Base-by-base conservation (phyloP, 2,888 invertebrate genomes). In the Parelbella ahira region DNA sequence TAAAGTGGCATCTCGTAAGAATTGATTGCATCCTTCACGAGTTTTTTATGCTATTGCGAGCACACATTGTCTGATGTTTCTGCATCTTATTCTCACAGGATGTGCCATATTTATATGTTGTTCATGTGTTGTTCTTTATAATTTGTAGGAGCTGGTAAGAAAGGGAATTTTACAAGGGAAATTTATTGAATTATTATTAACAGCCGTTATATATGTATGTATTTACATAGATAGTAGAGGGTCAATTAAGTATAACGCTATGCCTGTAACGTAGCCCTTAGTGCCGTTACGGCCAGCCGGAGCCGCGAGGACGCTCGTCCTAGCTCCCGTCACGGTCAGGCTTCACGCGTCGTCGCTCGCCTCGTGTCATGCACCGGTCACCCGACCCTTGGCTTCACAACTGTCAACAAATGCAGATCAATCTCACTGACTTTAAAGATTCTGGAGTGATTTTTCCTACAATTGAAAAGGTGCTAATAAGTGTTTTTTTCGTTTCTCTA, bases 271-370 rank as follows among this genome's bases (percentile, higher is more conserved):
- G 19, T 3, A 8, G 32, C 30, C 37, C 37, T 39, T 33, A 27
- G 2, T 12, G 23, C 21, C 21, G 32, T 39, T 78, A 74, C 76
- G 83, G 81, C 80, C 66, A 63, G 68, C 54, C 71, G 66, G 72
- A 61, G 57, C 49, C 50, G 47, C 67, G 65, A 54, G 56, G 57
- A 53, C 56, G 54, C 49, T 51, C 58, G 67, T 56, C 76, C 73
- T 79, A 79, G 80, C 78, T 75, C 75, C 61, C 54, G 60, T 60
- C 82, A 82, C 71, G 83, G 84, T 61, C 80, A 67, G 39, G 53
- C 36, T 18, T 79, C 74, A 80, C 75, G 81, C 80, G 68, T 77
- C 80, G 82, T 77, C 68, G 73, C 63, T 18, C 24, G 13, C 21
- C 24, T 19, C 9, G 18, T 29, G 29, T 10, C 15, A 28, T 34